These are phyloP conservation scores for Leptosomus discolor DNA, from an alignment of 2,113 vertebrate genomes.

Conservation along the genomic window DNA sequence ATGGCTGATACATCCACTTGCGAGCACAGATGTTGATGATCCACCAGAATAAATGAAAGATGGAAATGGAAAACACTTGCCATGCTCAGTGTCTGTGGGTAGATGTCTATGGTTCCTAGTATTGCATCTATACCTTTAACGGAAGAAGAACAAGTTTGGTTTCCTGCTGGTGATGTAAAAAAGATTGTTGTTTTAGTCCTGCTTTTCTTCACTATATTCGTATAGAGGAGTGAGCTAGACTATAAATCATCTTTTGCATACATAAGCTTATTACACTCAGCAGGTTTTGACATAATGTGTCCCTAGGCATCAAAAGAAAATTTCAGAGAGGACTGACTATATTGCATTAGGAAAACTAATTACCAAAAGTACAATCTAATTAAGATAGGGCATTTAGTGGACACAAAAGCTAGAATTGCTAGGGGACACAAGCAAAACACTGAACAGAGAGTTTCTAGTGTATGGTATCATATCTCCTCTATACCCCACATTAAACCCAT, in stretches of 20 bases:
- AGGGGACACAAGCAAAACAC: not conserved
- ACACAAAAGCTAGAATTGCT: constrained; percentile 10
- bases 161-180: not conserved
- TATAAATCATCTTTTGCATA: not conserved
- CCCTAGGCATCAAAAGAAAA: constrained; percentile 1
- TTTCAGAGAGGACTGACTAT: not conserved
- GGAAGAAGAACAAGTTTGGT: not conserved
- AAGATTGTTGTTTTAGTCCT: not conserved
- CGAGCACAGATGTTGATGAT: not conserved
- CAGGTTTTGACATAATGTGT: not conserved
- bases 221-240: not conserved
- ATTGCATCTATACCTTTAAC: not conserved
- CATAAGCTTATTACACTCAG: not conserved
- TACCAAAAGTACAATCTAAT: constrained; percentile 54
- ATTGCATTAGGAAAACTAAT: constrained; percentile 56
- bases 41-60: not conserved
- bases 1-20: not conserved
- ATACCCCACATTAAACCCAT: not conserved
- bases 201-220: not conserved
- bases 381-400: constrained; percentile 25
- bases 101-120: not conserved
- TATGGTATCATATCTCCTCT: not conserved
- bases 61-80: not conserved
- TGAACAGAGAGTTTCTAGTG: not conserved
- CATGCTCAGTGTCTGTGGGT: not conserved